Evolutionary conservation across 2,888 invertebrate species (phyloP).

Genomic region (Agapostemon virescens): DNA sequence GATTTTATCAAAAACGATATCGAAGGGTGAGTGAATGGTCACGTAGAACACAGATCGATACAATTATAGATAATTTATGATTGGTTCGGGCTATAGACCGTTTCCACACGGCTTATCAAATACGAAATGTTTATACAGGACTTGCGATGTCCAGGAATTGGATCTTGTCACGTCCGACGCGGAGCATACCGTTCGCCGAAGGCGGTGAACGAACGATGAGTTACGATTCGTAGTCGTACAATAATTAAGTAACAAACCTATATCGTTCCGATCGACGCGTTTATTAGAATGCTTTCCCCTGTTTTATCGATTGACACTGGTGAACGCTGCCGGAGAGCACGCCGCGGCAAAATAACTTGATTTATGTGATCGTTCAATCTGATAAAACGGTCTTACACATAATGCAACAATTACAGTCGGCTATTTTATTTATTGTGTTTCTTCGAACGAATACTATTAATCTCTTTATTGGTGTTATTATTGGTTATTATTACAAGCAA

Average conservation of each 20-base stretch:
- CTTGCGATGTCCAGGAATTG: neutral
- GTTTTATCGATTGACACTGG: conserved; percentile 8
- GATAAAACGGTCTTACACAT: conserved; percentile 6
- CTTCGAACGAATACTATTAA: conserved; percentile 1
- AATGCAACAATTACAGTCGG: conserved; percentile 10
- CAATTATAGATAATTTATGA: neutral
- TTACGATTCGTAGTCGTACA: conserved; percentile 21
- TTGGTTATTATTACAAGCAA: conserved; percentile 9
- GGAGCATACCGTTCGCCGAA: neutral
- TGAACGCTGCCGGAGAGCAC: neutral
- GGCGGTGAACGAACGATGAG: conserved; percentile 19
- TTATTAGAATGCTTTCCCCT: conserved; percentile 21
- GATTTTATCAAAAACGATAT: neutral
- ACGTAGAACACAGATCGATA: neutral
- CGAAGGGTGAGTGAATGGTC: neutral
- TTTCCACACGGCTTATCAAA: neutral
- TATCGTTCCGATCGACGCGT: conserved; percentile 11
- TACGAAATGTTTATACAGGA: neutral
- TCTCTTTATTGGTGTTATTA: conserved; percentile 13
- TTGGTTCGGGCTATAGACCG: neutral
- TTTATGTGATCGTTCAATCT: conserved; percentile 10
- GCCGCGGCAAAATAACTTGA: conserved; percentile 11
- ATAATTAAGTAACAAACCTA: conserved; percentile 53
- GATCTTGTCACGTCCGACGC: neutral
- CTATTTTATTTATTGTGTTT: conserved; percentile 4